Percentiles rank a stretch among this genome's conserved stretches.
Conservation (phyloP, 2,888 invertebrate species). For the Kryphioiulus occultus region DNA sequence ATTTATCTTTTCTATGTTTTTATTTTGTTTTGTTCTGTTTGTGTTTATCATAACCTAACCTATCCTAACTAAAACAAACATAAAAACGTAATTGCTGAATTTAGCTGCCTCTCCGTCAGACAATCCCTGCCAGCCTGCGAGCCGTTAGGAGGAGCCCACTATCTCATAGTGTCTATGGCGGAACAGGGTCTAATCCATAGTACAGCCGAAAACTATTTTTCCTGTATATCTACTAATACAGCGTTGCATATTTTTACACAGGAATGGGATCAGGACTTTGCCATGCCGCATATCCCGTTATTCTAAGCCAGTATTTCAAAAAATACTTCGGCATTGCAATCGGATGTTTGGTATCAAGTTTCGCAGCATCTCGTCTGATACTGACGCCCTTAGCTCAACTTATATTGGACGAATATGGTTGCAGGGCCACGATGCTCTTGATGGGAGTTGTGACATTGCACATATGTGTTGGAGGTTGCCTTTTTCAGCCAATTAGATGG, state of each 20-base stretch:
- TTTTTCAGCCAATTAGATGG: slow-evolving; percentile 50
- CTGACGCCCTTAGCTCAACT: slow-evolving; percentile 57
- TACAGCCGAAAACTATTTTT: too few relatives aligned
- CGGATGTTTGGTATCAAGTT: slow-evolving; percentile 45
- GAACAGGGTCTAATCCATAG: too few relatives aligned
- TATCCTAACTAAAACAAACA: too few relatives aligned
- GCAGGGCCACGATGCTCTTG: slow-evolving; percentile 35
- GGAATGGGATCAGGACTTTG: slow-evolving; percentile 44
- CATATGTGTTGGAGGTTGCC: slow-evolving; percentile 42
- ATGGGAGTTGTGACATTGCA: slow-evolving; percentile 39
- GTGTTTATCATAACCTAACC: too few relatives aligned
- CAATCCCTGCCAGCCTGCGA: too few relatives aligned
- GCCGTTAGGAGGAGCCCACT: too few relatives aligned
- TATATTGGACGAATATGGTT: slow-evolving; percentile 55
- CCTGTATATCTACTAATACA: too few relatives aligned
- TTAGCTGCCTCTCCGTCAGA: too few relatives aligned
- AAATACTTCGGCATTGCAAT: slow-evolving; percentile 47
- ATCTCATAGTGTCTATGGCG: too few relatives aligned
- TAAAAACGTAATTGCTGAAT: too few relatives aligned
- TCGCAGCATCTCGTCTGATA: slow-evolving; percentile 64
- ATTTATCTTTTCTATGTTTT: too few relatives aligned
- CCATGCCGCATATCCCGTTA: slow-evolving; percentile 29
- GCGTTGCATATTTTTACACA: neutral
- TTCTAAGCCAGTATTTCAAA: slow-evolving; percentile 47
- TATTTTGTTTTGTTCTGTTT: too few relatives aligned